Conservation (phyloP, 2,797 vertebrate species). For the Babyrousa celebensis region DNA sequence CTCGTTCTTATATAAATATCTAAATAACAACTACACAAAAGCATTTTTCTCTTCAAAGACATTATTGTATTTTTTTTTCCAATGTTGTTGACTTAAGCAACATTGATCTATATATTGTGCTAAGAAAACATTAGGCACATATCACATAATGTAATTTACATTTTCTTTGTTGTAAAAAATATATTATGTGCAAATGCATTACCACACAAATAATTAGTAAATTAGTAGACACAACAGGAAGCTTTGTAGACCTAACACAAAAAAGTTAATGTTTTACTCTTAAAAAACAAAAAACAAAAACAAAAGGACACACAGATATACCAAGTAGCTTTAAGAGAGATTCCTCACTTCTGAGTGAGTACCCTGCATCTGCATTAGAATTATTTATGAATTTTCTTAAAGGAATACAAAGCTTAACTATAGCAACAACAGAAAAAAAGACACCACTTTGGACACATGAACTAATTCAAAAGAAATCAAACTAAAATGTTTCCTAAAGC, state of each 20-base stretch:
- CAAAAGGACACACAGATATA: background rate
- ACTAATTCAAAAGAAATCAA: conserved; percentile 70
- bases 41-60: conserved; percentile 87
- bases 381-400: conserved; percentile 74
- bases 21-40: conserved; percentile 86
- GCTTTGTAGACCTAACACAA: conserved; percentile 82
- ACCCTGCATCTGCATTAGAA: conserved; percentile 65
- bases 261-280: conserved; percentile 81
- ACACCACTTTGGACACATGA: background rate
- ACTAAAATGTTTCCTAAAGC: conserved; percentile 72
- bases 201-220: conserved; percentile 82
- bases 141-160: conserved; percentile 85
- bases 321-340: conserved; percentile 70
- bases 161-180: conserved; percentile 85
- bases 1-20: conserved; percentile 85
- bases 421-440: conserved; percentile 79
- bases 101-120: conserved; percentile 84
- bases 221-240: conserved; percentile 82
- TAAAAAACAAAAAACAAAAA: background rate
- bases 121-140: conserved; percentile 90
- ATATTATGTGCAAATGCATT: conserved; percentile 85
- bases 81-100: conserved; percentile 83
- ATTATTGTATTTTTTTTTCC: conserved; percentile 79
- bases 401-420: conserved; percentile 72
- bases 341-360: conserved; percentile 41